These are phyloP conservation scores for Sinelater perroti DNA, from an alignment of 2,888 invertebrate species.

Conservation along the genomic window DNA sequence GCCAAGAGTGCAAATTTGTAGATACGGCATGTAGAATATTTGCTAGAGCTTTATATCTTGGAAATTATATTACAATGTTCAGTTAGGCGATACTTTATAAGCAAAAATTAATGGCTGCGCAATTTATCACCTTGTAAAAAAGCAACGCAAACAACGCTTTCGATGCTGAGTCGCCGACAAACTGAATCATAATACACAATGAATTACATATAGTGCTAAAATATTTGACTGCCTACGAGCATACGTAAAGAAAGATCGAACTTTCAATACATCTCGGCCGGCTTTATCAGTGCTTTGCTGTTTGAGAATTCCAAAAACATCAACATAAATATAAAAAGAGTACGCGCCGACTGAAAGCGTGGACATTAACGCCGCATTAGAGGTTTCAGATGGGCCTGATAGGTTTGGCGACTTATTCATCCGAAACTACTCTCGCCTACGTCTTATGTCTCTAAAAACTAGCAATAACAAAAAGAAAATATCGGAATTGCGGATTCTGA, in stretches of 20 bases:
- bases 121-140: no score
- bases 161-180: no score
- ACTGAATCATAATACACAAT: no score
- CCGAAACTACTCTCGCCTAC: neutral
- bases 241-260: slow-evolving; percentile 22
- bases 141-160: no score
- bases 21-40: no score
- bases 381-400: slow-evolving; percentile 1
- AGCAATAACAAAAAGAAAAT: no score
- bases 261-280: slow-evolving; percentile 18
- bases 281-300: slow-evolving; percentile 5
- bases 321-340: slow-evolving; percentile 3
- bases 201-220: no score
- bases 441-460: neutral
- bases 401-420: neutral
- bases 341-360: neutral
- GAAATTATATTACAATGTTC: no score
- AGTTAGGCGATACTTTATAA: no score
- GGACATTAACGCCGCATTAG: slow-evolving; percentile 5
- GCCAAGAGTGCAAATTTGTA: neutral
- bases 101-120: no score
- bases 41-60: no score
- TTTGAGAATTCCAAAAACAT: slow-evolving; percentile 10
- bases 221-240: slow-evolving; percentile 10
- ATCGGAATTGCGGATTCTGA: no score